Evolutionary conservation across 2,113 vertebrate genomes (phyloP).

Genomic region (Paramisgurnus dabryanus): DNA sequence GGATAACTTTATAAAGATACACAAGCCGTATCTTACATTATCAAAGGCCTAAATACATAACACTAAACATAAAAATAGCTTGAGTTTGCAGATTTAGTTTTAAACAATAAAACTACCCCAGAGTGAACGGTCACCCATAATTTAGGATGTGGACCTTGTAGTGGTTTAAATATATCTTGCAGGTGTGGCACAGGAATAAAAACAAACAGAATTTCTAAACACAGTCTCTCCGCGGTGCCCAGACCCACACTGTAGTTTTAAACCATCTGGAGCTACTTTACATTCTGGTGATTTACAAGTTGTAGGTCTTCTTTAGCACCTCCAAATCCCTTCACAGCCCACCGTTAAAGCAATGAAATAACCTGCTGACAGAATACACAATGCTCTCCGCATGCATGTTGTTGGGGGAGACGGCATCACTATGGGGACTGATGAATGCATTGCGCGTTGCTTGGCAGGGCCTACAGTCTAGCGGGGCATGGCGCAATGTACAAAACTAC

Average conservation of each 20-base stretch:
- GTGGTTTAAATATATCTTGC: not conserved
- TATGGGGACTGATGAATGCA: slow-evolving; percentile 23
- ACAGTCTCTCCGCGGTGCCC: slow-evolving; percentile 13
- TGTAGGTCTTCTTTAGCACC: slow-evolving; percentile 14
- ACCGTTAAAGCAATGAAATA: not conserved
- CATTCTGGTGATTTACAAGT: slow-evolving; percentile 11
- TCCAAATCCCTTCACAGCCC: not conserved
- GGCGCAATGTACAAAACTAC: not conserved
- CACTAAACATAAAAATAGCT: too few species aligned
- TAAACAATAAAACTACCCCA: not conserved
- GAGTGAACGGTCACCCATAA: not conserved
- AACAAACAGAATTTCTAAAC: not conserved
- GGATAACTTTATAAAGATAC: too few species aligned
- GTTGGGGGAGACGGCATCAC: slow-evolving; percentile 4
- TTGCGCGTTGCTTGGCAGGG: slow-evolving; percentile 28
- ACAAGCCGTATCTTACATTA: too few species aligned
- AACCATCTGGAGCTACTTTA: slow-evolving; percentile 44
- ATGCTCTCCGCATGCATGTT: not conserved
- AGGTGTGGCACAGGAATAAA: slow-evolving; percentile 26
- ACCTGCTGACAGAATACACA: not conserved
- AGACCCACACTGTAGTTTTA: slow-evolving; percentile 8
- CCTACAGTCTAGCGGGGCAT: not conserved
- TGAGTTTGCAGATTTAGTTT: too few species aligned
- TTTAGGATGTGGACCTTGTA: not conserved
- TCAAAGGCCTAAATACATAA: too few species aligned